phyloP scores from a whole-genome alignment of 2,797 vertebrate genomes.

The Anableps anableps region DNA sequence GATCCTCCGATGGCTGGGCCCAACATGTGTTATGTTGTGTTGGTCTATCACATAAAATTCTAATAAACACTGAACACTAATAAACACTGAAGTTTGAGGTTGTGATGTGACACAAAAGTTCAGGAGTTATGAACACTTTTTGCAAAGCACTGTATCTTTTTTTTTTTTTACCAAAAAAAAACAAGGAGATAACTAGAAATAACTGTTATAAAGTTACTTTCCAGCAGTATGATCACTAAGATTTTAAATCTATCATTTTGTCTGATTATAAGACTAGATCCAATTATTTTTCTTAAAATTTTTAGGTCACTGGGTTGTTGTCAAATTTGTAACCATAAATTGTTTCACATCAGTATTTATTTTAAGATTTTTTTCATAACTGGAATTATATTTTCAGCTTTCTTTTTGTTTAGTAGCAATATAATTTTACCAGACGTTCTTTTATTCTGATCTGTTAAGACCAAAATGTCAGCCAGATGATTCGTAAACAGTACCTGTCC shows the following conservation, averaged over 20 bases:
- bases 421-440: background rate
- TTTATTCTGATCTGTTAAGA: background rate
- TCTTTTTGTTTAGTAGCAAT: background rate
- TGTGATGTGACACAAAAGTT: background rate
- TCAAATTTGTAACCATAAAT: background rate
- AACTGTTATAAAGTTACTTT: background rate
- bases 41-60: background rate
- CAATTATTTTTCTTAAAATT: background rate
- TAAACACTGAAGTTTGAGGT: no score
- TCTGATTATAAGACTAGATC: background rate
- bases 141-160: background rate
- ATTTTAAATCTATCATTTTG: background rate
- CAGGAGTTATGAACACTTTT: background rate
- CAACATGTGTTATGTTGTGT: no score
- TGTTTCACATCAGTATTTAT: background rate
- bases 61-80: no score
- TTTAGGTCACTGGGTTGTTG: background rate
- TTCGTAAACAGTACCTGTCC: background rate
- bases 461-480: background rate
- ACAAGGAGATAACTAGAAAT: background rate
- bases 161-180: background rate
- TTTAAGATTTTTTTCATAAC: background rate
- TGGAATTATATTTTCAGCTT: background rate
- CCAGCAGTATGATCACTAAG: background rate
- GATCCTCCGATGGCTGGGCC: no score